Evolutionary conservation across 2,113 vertebrate genomes (phyloP), one percentile per base, ranked within the genome.

Genomic region (Eudyptes chrysolophus): DNA sequence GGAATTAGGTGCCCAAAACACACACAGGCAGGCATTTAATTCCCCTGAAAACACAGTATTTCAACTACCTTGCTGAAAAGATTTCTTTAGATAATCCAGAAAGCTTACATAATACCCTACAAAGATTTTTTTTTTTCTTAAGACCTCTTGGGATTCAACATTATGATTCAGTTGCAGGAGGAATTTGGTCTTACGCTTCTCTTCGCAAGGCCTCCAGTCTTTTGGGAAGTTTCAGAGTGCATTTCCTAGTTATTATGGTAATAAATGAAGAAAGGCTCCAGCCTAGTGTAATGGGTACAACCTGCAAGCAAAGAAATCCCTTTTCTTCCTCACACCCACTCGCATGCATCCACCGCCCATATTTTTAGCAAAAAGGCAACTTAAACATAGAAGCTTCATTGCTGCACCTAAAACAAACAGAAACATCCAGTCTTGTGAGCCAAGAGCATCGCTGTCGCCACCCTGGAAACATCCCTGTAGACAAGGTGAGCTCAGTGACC

Each of bases 1-100:
- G 49, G 80, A 94, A 94, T 81, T 58, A 92, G 64, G 77, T 69
- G 76, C 84, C 86, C 86, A 87, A 97, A 92, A 76, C 69, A 94
- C 71, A 78, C 72, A 52, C 46, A 58, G 72, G 21, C 57, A 85
- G 78, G 54, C 30, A 40, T 34, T 79, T 95, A 87, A 94, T 90
- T 89, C 84, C 77, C 49, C 38, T 55, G 36, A 72, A 97, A 87
- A 52, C 9, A 61, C 48, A 4, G 10, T 64, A 70, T 92, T 94
- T 89, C 89, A 76, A 42, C 72, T 52, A 52, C 58, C 70, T 82
- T 44, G 48, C 89, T 89, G 80, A 76, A 95, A 48, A 95, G 76
- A 95, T 95, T 64, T 76, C 86, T 79, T 84, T 13, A 79, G 74
- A 94, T 92, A 94, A 95, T 82, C 72, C 89, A 76, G 42, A 87